These are phyloP conservation scores for Cryptophagus acutangulus DNA, from an alignment of 2,888 invertebrate species.

Conservation along the genomic window DNA sequence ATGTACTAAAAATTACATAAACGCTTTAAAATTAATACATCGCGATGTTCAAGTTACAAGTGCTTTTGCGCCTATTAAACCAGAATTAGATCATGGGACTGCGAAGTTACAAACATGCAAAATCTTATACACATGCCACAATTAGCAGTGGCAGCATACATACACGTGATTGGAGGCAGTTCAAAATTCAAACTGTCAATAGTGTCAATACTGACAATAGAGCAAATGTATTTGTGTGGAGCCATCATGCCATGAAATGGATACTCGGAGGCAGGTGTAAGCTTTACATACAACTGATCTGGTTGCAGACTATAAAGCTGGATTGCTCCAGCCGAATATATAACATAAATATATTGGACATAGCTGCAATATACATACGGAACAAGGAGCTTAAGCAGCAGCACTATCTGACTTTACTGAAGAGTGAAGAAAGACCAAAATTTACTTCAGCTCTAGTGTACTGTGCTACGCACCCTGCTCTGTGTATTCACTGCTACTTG, in stretches of 20 bases:
- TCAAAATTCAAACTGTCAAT: conserved; percentile 34
- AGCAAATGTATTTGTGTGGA: conserved; percentile 48
- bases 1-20: no score
- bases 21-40: no score
- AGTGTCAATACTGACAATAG: conserved; percentile 43
- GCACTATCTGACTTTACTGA: no score
- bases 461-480: conserved; percentile 17
- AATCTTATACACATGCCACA: conserved; percentile 42
- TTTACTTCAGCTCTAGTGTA: neutral
- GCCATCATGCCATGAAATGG: conserved; percentile 47
- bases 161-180: conserved; percentile 44
- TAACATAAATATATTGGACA: conserved; percentile 21
- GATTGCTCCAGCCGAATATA: conserved; percentile 36
- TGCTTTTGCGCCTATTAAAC: no score
- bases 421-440: no score
- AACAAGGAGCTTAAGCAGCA: conserved; percentile 11
- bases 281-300: conserved; percentile 41
- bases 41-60: no score
- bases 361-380: conserved; percentile 21
- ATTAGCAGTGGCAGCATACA: conserved; percentile 44
- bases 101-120: conserved; percentile 36
- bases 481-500: conserved; percentile 25
- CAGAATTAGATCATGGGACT: conserved; percentile 33
- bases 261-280: conserved; percentile 42
- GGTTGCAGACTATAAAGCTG: conserved; percentile 42